These are phyloP conservation scores for Calidris pygmaea DNA, from an alignment of 2,113 vertebrate genomes.

Conservation along the genomic window DNA sequence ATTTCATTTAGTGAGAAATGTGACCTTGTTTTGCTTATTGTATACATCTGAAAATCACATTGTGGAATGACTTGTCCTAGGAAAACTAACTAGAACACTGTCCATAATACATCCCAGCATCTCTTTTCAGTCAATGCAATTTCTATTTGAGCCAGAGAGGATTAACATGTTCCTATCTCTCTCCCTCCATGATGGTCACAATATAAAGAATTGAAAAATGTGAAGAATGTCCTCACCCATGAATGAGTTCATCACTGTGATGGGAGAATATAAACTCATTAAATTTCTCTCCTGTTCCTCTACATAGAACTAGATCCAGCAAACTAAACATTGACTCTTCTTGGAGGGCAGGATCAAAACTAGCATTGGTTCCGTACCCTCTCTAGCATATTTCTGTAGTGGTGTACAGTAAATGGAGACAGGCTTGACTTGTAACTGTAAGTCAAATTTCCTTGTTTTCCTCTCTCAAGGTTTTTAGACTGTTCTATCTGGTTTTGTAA, in stretches of 20 bases:
- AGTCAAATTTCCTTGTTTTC: not conserved
- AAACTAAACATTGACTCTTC: not conserved
- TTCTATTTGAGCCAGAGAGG: not conserved
- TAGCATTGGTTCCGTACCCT: not conserved
- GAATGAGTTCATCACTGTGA: not conserved
- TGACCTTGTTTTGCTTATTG: not conserved
- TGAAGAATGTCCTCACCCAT: not conserved
- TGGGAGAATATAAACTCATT: not conserved
- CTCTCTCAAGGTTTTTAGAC: not conserved
- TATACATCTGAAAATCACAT: not conserved
- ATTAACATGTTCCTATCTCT: not conserved
- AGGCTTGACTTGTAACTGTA: not conserved
- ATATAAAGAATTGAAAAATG: not conserved
- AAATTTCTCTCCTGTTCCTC: not conserved
- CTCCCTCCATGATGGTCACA: not conserved
- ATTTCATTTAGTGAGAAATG: not conserved
- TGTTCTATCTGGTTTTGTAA: not conserved
- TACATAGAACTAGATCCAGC: not conserved
- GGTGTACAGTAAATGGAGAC: not conserved
- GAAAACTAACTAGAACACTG: not conserved
- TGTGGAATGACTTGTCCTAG: not conserved
- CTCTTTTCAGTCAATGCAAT: not conserved
- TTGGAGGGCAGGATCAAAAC: not conserved
- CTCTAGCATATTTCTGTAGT: not conserved
- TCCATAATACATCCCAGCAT: not conserved